A percentile compares a stretch with the other conserved stretches of the same genome.
Evolutionary conservation across 2,797 vertebrate species (phyloP).

Genomic region (Hydrolagus colliei): DNA sequence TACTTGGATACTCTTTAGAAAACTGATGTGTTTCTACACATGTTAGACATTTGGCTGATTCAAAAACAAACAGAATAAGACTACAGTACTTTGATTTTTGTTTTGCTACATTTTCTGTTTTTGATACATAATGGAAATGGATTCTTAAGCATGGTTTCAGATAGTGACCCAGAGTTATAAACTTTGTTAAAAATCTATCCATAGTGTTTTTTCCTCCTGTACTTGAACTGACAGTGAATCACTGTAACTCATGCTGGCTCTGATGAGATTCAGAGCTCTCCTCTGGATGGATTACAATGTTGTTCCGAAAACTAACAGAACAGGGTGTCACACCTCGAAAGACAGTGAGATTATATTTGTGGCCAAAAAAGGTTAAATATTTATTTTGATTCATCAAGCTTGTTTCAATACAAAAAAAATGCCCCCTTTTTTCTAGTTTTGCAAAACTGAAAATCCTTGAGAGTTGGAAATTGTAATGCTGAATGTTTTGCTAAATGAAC

Average conservation of each 20-base stretch:
- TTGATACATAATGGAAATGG: neutral
- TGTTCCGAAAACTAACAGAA: neutral
- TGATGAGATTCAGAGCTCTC: neutral
- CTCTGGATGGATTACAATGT: neutral
- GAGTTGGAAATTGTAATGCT: neutral
- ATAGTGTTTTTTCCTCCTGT: neutral
- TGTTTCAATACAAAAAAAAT: conserved; percentile 7
- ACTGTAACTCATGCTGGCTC: neutral
- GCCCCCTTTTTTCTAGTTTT: neutral
- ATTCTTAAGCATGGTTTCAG: neutral
- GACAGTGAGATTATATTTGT: neutral
- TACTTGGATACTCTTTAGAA: neutral
- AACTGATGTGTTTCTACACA: neutral
- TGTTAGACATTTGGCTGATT: neutral
- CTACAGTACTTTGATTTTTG: neutral
- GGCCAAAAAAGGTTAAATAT: too few species aligned
- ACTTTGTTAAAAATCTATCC: neutral
- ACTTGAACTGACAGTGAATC: neutral
- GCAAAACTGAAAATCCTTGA: neutral
- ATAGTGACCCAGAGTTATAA: neutral
- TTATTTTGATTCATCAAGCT: too few species aligned
- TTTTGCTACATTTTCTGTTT: neutral
- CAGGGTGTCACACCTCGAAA: neutral
- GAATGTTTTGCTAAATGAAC: neutral
- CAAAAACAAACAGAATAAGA: neutral